Evolutionary conservation across 2,113 vertebrate species (phyloP).

Genomic region (Tretioscincus oriximinensis): DNA sequence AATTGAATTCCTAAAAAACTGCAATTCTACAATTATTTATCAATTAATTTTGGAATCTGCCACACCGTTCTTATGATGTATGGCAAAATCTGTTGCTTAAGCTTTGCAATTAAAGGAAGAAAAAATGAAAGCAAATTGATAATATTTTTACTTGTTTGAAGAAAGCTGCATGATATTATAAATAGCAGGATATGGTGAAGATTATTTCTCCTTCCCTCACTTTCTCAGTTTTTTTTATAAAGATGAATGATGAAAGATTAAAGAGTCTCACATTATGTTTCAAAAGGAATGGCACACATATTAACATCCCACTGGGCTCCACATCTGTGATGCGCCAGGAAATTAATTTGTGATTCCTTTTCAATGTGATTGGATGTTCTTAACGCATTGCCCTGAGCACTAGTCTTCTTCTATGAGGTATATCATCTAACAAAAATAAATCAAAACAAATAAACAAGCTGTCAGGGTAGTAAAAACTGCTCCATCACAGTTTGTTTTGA

Average conservation of each 20-base stretch:
- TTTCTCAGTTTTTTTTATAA: conserved; percentile 42
- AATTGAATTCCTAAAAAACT: conserved; percentile 28
- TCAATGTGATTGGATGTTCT: conserved; percentile 35
- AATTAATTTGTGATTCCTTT: conserved; percentile 55
- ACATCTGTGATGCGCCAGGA: conserved; percentile 48
- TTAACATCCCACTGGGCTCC: conserved; percentile 48
- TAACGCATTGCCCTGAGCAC: conserved; percentile 42
- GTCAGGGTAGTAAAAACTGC: conserved; percentile 34
- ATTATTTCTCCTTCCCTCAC: conserved; percentile 35
- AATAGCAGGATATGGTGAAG: conserved; percentile 33
- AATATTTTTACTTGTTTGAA: conserved; percentile 55
- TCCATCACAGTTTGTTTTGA: conserved; percentile 52
- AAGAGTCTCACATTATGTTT: conserved; percentile 46
- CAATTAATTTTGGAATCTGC: conserved; percentile 55
- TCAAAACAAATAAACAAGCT: conserved; percentile 55
- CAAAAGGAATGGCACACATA: conserved; percentile 52
- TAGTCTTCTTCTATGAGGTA: conserved; percentile 39
- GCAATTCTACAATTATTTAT: conserved; percentile 45
- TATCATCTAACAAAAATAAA: conserved; percentile 40
- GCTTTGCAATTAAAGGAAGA: conserved; percentile 39
- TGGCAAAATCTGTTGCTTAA: conserved; percentile 51
- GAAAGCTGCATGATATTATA: conserved; percentile 52
- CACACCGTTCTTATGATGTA: conserved; percentile 40
- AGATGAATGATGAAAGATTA: conserved; percentile 54
- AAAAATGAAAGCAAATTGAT: conserved; percentile 52